Percentiles rank a stretch among this genome's conserved stretches.
These are phyloP conservation scores for Tineola bisselliella DNA, from an alignment of 2,888 invertebrate species.

Conservation along the genomic window DNA sequence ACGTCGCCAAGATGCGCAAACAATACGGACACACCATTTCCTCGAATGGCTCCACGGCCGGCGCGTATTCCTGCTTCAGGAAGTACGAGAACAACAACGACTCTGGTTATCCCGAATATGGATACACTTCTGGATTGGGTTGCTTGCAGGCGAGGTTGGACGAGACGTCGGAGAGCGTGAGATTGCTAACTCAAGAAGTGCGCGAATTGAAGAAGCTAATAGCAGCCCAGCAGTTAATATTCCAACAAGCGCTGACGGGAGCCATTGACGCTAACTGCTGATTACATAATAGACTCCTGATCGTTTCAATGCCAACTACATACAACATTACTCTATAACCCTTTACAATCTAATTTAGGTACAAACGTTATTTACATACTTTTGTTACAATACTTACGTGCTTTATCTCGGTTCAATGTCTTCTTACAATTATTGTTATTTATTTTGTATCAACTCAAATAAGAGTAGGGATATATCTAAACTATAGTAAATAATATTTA, in stretches of 20 bases:
- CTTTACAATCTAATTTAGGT: neutral
- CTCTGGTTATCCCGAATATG: constrained; percentile 59
- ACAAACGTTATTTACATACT: no score
- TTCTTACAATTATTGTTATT: no score
- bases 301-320: neutral
- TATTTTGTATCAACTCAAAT: no score
- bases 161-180: constrained; percentile 74
- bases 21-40: constrained; percentile 75
- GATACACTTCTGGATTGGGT: constrained; percentile 66
- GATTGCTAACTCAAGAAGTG: constrained; percentile 73
- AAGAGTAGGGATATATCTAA: no score
- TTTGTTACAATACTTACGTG: no score
- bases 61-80: constrained; percentile 72
- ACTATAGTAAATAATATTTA: no score
- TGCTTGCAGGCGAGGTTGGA: constrained; percentile 73
- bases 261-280: constrained; percentile 30
- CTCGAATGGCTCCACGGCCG: constrained; percentile 71
- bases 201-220: constrained; percentile 72
- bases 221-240: constrained; percentile 59
- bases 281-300: constrained; percentile 1
- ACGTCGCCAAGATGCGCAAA: constrained; percentile 80
- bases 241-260: constrained; percentile 57
- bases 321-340: neutral
- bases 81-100: constrained; percentile 72
- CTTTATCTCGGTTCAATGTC: no score